phyloP scores from a whole-genome alignment of 1,140 invertebrate species.

The Rhopalosiphum padi region DNA sequence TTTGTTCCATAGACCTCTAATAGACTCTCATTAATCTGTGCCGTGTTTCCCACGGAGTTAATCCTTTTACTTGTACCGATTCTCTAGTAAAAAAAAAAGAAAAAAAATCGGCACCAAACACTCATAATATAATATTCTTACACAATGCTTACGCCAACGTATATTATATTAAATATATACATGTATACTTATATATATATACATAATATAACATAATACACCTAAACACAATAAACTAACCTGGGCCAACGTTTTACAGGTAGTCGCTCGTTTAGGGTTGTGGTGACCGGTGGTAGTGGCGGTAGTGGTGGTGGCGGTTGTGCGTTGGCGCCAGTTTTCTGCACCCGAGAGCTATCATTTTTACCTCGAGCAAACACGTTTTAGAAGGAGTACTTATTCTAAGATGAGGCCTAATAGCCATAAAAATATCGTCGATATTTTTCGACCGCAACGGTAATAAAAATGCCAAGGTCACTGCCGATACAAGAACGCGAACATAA shows the following conservation, averaged over 20 bases:
- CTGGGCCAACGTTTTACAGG: slow-evolving; percentile 56
- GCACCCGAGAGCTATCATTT: slow-evolving; percentile 25
- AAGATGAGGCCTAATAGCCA: slow-evolving; percentile 39
- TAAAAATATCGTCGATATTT: slow-evolving; percentile 38
- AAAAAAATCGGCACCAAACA: slow-evolving; percentile 14
- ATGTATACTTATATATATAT: background rate
- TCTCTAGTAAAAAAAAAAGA: background rate
- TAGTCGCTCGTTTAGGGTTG: background rate
- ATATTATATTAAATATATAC: background rate
- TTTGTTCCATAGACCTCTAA: slow-evolving; percentile 24
- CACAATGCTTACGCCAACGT: background rate
- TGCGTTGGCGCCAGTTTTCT: slow-evolving; percentile 50
- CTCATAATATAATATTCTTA: slow-evolving; percentile 17
- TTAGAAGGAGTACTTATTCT: background rate
- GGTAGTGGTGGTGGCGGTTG: background rate
- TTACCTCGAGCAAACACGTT: slow-evolving; percentile 17
- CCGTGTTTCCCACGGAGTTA: slow-evolving; percentile 50
- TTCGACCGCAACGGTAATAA: slow-evolving; percentile 39
- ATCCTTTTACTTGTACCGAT: slow-evolving; percentile 52
- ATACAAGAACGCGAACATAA: slow-evolving; percentile 19
- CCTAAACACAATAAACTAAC: slow-evolving; percentile 32
- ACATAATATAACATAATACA: background rate
- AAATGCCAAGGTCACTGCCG: slow-evolving; percentile 51
- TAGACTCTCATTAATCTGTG: slow-evolving; percentile 48
- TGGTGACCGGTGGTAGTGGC: background rate